Base-by-base conservation (phyloP, 2,113 vertebrate species). In the Capreolus pygargus region DNA sequence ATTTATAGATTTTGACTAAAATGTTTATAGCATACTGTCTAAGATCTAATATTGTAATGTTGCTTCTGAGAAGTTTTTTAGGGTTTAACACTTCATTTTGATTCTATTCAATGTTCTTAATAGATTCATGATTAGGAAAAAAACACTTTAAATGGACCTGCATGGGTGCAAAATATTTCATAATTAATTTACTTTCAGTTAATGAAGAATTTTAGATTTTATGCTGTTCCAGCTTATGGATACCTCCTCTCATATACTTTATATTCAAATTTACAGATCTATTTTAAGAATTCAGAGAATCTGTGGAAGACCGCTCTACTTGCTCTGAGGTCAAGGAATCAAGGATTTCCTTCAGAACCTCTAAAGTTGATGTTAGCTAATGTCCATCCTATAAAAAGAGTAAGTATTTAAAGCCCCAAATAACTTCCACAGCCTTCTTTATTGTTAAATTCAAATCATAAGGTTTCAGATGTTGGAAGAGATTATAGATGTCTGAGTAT, bases 291-390 rank as follows among this genome's bases (percentile, higher is more conserved):
- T 97, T 97, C 99, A 79, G 99, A 99, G 43, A 98, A 98, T 45
- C 98, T 99, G 0, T 99, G 99, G 99, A 99, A 99, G 98, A 98
- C 98, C 6, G 99, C 99, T 19, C 70, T 99, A 33, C 64, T 61
- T 61, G 70, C 95, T 39, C 43, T 99, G 54, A 99, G 98, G 97
- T 99, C 50, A 91, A 99, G 98, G 96, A 99, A 99, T 39, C 91
- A 81, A 13, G 54, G 85, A 52, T 81, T 91, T 4, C 96, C 98
- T 14, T 81, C 97, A 45, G 5, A 96, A n/a, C 74, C 96, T 58
- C 78, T 84, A 25, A 93, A 82, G 6, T 21, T 97, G 74, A 27
- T 89, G 83, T 43, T 98, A 87, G 47, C 79, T 86, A 84, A 30
- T n/a, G 89, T 90, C 52, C 94, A 0, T 70, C 97, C 98, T 86